Evolutionary conservation across 2,113 vertebrate species (phyloP).

Genomic region (Pungitius pungitius): DNA sequence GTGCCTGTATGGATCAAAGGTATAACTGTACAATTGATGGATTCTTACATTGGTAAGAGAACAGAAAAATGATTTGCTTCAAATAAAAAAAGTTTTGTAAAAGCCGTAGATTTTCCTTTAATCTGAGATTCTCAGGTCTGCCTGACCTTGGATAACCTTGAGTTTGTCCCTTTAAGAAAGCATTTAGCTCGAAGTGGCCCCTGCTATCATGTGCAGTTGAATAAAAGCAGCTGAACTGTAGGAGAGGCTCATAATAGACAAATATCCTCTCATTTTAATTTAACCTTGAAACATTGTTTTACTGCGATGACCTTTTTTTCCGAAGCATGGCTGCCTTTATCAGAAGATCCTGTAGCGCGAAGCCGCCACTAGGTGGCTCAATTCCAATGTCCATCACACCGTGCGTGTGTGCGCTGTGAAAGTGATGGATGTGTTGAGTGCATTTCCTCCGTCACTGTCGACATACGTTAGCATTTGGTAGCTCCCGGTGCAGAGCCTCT

Average conservation of each 20-base stretch:
- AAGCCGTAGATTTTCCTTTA: not conserved
- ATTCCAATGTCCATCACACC: not conserved
- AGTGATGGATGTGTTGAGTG: not conserved
- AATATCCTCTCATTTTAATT: not conserved
- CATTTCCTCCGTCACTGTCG: no score
- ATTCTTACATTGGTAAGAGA: not conserved
- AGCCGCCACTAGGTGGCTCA: constrained; percentile 60
- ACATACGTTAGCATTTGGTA: not conserved
- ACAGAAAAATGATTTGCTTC: not conserved
- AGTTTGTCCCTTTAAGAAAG: not conserved
- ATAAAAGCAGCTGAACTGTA: not conserved
- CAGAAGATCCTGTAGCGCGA: not conserved
- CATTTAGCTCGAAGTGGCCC: not conserved
- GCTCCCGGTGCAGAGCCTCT: not conserved
- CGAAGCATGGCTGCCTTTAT: constrained; percentile 29
- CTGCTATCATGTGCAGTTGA: not conserved
- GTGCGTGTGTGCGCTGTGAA: not conserved
- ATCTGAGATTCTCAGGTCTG: not conserved
- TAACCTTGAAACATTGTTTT: not conserved
- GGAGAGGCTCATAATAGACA: not conserved
- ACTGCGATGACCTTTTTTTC: constrained; percentile 23
- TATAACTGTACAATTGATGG: not conserved
- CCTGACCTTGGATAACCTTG: constrained; percentile 39
- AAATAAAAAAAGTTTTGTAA: not conserved
- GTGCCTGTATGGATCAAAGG: not conserved